Evolutionary conservation across 2,888 invertebrate genomes (phyloP).

Genomic region (Maniola hyperantus): DNA sequence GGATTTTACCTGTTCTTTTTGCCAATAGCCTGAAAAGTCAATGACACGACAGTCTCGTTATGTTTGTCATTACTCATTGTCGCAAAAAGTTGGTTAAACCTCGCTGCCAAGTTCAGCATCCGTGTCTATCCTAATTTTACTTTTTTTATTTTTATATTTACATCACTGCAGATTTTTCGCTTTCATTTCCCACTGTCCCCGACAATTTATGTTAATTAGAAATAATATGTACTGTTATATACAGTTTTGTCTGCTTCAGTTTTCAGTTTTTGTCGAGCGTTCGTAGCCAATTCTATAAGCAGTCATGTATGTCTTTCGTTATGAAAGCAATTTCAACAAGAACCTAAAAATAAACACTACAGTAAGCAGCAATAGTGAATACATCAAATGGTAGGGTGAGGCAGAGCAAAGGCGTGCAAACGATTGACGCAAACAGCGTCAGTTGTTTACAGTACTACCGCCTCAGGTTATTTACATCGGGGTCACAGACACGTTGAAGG

Average conservation of each 20-base stretch:
- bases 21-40: constrained; percentile 32
- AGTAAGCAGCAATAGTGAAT: constrained; percentile 25
- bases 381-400: constrained; percentile 50
- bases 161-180: not conserved
- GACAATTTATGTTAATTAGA: not conserved
- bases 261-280: not conserved
- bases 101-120: constrained; percentile 10
- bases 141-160: not conserved
- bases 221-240: not conserved
- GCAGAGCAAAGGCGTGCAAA: constrained; percentile 48
- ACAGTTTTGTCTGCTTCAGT: not conserved
- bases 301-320: constrained; percentile 1
- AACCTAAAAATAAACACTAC: constrained; percentile 26
- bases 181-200: not conserved
- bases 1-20: constrained; percentile 31
- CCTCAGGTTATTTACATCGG: constrained; percentile 81
- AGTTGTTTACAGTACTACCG: constrained; percentile 77
- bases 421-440: constrained; percentile 76
- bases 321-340: not conserved
- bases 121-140: constrained; percentile 11
- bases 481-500: constrained; percentile 81
- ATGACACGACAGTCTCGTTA: constrained; percentile 29
- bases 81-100: constrained; percentile 26
- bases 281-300: not conserved
- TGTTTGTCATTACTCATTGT: constrained; percentile 28